phyloP scores from a whole-genome alignment of 2,113 vertebrate genomes.

The Psephotus haematonotus region DNA sequence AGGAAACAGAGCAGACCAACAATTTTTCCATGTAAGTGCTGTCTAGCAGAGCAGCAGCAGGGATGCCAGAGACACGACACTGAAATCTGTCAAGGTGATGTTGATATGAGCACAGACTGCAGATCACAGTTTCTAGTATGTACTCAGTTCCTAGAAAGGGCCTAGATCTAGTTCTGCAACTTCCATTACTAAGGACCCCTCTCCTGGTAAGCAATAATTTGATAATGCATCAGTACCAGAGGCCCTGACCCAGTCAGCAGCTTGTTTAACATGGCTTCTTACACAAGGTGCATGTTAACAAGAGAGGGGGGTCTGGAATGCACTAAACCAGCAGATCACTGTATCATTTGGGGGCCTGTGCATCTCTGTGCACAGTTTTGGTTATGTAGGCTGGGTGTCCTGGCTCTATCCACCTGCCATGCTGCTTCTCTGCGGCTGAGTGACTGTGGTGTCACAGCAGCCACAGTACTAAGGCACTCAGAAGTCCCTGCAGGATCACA shows the following conservation, averaged over 20 bases:
- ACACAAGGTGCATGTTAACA: not conserved
- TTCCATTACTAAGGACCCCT: not conserved
- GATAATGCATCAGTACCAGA: not conserved
- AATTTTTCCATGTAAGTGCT: not conserved
- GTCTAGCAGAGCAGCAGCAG: not conserved
- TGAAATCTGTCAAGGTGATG: not conserved
- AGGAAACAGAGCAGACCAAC: not conserved
- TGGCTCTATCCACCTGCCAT: not conserved
- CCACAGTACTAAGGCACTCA: fast-evolving
- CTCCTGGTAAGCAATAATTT: not conserved
- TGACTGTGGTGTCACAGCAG: not conserved
- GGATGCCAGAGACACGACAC: not conserved
- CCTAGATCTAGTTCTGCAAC: not conserved
- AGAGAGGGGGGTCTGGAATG: not conserved
- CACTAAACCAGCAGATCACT: not conserved
- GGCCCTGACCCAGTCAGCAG: not conserved
- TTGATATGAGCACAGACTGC: not conserved
- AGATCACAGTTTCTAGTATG: not conserved
- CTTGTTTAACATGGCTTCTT: not conserved
- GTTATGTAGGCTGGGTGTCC: not conserved
- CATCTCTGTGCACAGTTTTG: not conserved
- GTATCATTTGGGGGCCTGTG: fast-evolving
- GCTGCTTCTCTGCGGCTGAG: not conserved
- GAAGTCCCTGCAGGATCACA: not conserved
- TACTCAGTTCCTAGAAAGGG: not conserved